Conservation (phyloP, 2,888 invertebrate genomes). For the Nemurella pictetii region DNA sequence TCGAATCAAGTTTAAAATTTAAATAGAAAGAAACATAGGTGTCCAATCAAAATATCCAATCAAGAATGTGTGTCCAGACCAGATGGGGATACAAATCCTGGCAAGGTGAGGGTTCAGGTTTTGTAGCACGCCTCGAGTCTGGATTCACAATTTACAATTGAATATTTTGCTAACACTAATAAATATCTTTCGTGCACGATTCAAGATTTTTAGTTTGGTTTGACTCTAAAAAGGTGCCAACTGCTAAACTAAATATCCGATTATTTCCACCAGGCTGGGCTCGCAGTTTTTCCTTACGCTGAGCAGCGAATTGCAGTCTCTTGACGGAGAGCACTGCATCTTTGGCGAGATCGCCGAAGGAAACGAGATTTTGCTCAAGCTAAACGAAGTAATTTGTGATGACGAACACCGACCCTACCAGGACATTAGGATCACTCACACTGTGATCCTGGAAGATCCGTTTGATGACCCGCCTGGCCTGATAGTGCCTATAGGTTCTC, state of each 20-base stretch:
- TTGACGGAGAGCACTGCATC: conserved; percentile 91
- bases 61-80: no score
- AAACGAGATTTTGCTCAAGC: conserved; percentile 77
- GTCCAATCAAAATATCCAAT: no score
- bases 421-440: conserved; percentile 92
- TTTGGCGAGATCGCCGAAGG: conserved; percentile 96
- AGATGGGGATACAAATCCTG: no score
- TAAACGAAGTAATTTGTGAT: conserved; percentile 95
- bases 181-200: neutral
- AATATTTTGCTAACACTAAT: no score
- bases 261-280: conserved; percentile 58
- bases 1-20: no score
- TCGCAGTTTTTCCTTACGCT: conserved; percentile 97
- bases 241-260: no score
- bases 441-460: conserved; percentile 94
- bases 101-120: no score
- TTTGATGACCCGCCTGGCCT: conserved; percentile 86
- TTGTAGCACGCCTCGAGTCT: no score
- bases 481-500: conserved; percentile 79
- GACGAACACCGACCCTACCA: conserved; percentile 86
- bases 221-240: no score
- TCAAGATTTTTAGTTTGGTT: neutral
- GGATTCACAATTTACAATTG: no score
- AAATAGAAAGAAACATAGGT: no score
- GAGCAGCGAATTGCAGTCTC: conserved; percentile 80